Base-by-base conservation (phyloP, 1,140 invertebrate species). In the Parapsyche elsis region DNA sequence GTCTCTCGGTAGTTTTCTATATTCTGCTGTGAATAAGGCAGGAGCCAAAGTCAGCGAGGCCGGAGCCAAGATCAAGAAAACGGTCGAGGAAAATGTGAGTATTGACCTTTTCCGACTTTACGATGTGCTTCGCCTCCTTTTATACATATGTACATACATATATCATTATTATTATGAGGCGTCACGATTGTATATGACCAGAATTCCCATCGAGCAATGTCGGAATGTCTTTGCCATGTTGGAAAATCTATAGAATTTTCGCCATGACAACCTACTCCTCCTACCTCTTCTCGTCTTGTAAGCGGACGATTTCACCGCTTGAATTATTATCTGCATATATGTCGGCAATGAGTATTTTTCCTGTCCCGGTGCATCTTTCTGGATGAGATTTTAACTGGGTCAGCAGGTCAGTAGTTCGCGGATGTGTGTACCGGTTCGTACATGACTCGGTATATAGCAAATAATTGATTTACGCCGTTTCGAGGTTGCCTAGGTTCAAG, bases 21-120 rank as follows among this genome's bases (percentile, higher is more conserved):
- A 95, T 88, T 95, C 95, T 83, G 95, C 95, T 82, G 95, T 96
- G 44, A 96, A 95, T 87, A 97, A 97, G 90, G 95, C 95, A 76
- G 95, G 95, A 21, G 96, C 93, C 82, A 97, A 98, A 88, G 95
- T 96, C 70, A 96, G 95, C 88, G 96, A 97, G 90, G 95, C 95
- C 82, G 94, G 95, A 71, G 96, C 93, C 84, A 97, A 98, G 89
- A 95, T 99, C 84, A 98, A 98, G 91, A 95, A 97, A 88, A 95
- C 95, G 84, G 96, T 98, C 78, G 97, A 98, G 89, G 96, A 98
- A 90, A 98, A 97, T 88, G 96, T 98, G 88, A 95, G 94, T 92
- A 45, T 12, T 77, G 64, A 26, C 23, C 16, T 49, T 73, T 73
- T 46, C 12, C 45, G 45, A 5, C n/a, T n/a, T n/a, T n/a, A n/a